phyloP scores from a whole-genome alignment of 1,140 invertebrate genomes.

The Neodiprion fabricii region DNA sequence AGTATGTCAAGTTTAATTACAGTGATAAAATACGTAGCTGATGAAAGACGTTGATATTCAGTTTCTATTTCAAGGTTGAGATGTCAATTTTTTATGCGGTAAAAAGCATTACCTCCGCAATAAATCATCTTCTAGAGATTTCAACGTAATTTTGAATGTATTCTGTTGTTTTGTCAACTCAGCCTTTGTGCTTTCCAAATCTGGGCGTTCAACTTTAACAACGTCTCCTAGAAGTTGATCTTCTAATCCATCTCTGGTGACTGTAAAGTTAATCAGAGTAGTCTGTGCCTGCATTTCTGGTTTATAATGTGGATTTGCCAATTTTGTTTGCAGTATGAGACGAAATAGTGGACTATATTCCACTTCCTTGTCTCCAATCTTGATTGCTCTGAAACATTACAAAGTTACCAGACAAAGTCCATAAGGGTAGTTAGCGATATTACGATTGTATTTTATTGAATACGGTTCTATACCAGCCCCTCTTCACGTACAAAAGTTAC shows the following conservation, averaged over 20 bases:
- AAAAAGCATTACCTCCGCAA: constrained; percentile 62
- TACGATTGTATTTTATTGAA: background rate
- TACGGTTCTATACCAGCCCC: background rate
- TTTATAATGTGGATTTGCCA: constrained; percentile 95
- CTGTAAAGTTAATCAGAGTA: constrained; percentile 94
- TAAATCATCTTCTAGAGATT: constrained; percentile 88
- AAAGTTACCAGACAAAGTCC: too few relatives aligned
- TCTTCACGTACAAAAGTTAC: background rate
- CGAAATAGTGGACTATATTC: constrained; percentile 85
- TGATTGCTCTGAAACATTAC: constrained; percentile 64
- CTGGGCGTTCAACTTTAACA: constrained; percentile 91
- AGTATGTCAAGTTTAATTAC: constrained; percentile 7
- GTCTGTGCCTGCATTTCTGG: constrained; percentile 97
- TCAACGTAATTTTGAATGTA: constrained; percentile 92
- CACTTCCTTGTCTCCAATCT: constrained; percentile 91
- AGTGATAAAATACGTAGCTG: constrained; percentile 9
- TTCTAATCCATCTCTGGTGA: constrained; percentile 90
- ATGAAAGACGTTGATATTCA: background rate
- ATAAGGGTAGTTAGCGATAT: background rate
- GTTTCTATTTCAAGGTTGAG: background rate
- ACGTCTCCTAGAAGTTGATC: constrained; percentile 94
- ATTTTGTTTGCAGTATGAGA: constrained; percentile 91
- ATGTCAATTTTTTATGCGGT: background rate
- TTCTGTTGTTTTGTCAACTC: constrained; percentile 92
- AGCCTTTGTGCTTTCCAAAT: constrained; percentile 78